Evolutionary conservation across 2,797 vertebrate genomes (phyloP).

Genomic region (Rhabdomys pumilio): DNA sequence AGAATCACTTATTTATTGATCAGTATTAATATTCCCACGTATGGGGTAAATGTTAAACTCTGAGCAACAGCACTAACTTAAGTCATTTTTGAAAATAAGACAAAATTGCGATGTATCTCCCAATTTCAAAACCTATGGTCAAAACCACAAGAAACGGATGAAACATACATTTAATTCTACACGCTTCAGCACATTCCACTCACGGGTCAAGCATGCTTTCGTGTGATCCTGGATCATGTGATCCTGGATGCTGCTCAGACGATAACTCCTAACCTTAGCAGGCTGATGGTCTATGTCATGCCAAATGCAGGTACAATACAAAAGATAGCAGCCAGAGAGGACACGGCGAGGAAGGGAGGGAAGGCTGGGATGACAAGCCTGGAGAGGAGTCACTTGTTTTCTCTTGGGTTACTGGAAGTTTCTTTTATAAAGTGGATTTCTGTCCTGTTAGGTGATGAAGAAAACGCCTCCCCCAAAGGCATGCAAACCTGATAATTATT

Average conservation of each 20-base stretch:
- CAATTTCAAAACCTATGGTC: not conserved
- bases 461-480: not conserved
- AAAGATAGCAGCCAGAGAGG: not conserved
- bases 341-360: not conserved
- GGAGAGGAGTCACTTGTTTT: too few relatives aligned
- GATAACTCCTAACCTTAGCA: not conserved
- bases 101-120: not conserved
- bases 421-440: not conserved
- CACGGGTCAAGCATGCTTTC: not conserved
- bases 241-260: not conserved
- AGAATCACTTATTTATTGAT: not conserved
- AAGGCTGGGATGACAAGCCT: not conserved
- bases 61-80: not conserved
- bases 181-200: too few relatives aligned
- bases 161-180: not conserved
- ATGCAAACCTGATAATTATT: not conserved
- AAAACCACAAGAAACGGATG: not conserved
- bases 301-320: not conserved
- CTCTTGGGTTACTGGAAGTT: not conserved
- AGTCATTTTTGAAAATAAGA: not conserved
- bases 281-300: not conserved
- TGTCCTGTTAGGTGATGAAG: not conserved
- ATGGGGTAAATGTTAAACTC: not conserved
- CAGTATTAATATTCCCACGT: not conserved
- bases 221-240: not conserved